Evolutionary conservation across 92 coral and sea anemone genomes (phyloP).

Genomic region (Muricea muricata): DNA sequence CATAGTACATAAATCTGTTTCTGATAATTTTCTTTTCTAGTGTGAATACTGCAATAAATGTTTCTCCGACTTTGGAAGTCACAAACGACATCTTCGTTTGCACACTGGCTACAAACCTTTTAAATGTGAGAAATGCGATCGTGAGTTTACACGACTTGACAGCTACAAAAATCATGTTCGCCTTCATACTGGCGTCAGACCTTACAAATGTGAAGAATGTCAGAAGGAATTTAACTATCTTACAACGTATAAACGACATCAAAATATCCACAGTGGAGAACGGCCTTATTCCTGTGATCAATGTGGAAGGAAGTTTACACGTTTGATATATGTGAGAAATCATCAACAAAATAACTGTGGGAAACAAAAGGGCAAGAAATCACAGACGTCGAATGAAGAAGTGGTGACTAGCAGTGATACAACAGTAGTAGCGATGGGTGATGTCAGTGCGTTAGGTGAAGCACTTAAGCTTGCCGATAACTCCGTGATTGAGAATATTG

Average conservation of each 20-base stretch:
- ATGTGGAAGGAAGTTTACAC: conserved; percentile 92
- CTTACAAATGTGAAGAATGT: conserved; percentile 95
- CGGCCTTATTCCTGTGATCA: conserved; percentile 91
- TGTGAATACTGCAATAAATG: conserved; percentile 90
- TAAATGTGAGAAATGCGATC: conserved; percentile 87
- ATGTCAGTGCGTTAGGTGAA: not conserved
- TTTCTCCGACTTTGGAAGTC: conserved; percentile 97
- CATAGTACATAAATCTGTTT: not conserved
- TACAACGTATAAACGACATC: conserved; percentile 97
- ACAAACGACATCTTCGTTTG: conserved; percentile 94
- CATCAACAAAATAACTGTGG: conserved; percentile 83
- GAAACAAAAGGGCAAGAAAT: not conserved
- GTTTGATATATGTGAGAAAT: conserved; percentile 89
- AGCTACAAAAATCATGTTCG: conserved; percentile 94
- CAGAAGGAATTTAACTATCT: conserved; percentile 94
- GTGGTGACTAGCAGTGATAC: not conserved
- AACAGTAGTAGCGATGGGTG: conserved; percentile 1
- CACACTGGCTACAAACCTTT: conserved; percentile 96
- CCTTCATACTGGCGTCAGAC: conserved; percentile 94
- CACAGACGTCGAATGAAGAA: conserved; percentile 19
- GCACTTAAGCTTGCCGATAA: not conserved
- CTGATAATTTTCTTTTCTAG: conserved; percentile 40
- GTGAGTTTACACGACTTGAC: conserved; percentile 93
- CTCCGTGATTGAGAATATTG: conserved; percentile 15
- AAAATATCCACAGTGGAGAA: conserved; percentile 96